A percentile compares a stretch with the other conserved stretches of the same genome.
Evolutionary conservation across 2,797 vertebrate genomes (phyloP).

Genomic region (Poecilia wingei): DNA sequence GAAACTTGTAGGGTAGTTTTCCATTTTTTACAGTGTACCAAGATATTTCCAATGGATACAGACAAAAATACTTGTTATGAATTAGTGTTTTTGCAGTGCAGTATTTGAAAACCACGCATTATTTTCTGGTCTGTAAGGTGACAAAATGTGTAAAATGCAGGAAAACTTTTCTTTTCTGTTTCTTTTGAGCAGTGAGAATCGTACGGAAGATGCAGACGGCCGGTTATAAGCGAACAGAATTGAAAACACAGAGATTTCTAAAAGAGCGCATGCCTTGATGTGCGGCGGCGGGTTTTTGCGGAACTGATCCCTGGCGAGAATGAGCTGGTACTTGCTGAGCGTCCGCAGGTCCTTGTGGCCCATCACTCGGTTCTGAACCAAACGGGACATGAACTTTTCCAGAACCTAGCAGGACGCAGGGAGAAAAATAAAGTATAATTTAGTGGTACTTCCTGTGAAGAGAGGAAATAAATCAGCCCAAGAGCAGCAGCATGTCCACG

Average conservation of each 20-base stretch:
- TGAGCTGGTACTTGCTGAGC: conserved; percentile 93
- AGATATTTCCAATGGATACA: too few relatives aligned
- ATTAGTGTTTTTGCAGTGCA: too few relatives aligned
- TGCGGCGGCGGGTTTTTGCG: conserved; percentile 88
- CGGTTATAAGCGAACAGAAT: neutral
- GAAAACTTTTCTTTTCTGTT: too few relatives aligned
- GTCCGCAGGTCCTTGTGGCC: conserved; percentile 82
- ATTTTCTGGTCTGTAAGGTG: too few relatives aligned
- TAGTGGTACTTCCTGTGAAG: conserved; percentile 32
- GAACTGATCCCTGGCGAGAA: conserved; percentile 93
- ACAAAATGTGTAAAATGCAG: too few relatives aligned
- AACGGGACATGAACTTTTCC: conserved; percentile 87
- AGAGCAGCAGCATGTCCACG: neutral
- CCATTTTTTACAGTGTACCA: too few relatives aligned
- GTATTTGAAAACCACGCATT: too few relatives aligned
- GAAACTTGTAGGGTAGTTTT: too few relatives aligned
- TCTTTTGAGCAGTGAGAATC: neutral
- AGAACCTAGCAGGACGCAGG: conserved; percentile 81
- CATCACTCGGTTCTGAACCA: conserved; percentile 85
- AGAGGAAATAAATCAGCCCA: conserved; percentile 5
- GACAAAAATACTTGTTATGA: too few relatives aligned
- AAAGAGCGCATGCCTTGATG: conserved; percentile 62
- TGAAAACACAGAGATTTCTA: neutral
- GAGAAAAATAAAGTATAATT: conserved; percentile 20
- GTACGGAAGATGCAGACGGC: neutral